These are phyloP conservation scores for Labia minor DNA, from an alignment of 2,888 invertebrate species.

Conservation along the genomic window DNA sequence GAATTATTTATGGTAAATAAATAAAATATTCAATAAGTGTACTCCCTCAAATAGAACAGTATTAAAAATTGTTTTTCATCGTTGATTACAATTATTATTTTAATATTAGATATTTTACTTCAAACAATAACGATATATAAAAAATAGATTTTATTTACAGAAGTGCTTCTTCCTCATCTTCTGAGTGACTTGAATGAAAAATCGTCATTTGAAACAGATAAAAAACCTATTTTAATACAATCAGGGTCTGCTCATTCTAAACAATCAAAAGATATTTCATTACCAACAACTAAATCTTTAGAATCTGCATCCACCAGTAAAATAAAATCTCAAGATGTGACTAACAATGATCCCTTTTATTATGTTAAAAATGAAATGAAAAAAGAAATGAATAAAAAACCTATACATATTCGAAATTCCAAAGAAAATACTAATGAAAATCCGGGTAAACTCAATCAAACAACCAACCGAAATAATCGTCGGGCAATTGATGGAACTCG, in stretches of 20 bases:
- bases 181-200: conserved; percentile 14
- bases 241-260: background rate
- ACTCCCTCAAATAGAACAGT: too few species aligned
- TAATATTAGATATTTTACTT: too few species aligned
- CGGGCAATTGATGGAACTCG: background rate
- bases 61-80: background rate
- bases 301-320: background rate
- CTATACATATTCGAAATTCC: background rate
- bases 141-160: conserved; percentile 19
- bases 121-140: too few species aligned
- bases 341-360: background rate
- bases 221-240: background rate
- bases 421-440: too few species aligned
- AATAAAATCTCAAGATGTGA: background rate
- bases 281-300: background rate
- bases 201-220: background rate
- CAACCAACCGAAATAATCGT: too few species aligned
- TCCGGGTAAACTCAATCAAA: too few species aligned
- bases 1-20: too few species aligned
- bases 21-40: too few species aligned
- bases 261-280: background rate
- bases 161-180: conserved; percentile 25
- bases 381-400: background rate
- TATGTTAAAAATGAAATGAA: background rate
- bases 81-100: background rate